These are phyloP conservation scores for Campoplex nolae DNA, from an alignment of 2,888 invertebrate genomes.

Conservation along the genomic window DNA sequence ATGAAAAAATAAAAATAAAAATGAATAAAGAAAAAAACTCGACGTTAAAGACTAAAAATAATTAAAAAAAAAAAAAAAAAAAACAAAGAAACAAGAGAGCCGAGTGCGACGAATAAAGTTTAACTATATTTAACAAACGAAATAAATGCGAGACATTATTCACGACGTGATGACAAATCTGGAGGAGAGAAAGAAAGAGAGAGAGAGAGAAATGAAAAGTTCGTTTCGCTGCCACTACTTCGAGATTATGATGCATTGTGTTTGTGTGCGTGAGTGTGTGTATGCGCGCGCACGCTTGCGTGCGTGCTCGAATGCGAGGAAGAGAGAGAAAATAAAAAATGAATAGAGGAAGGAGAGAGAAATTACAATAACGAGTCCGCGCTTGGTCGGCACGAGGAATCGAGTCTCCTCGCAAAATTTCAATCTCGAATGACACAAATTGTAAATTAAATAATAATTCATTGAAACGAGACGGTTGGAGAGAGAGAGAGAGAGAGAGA, in stretches of 20 bases:
- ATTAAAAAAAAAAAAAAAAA: slow-evolving; percentile 35
- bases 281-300: not conserved
- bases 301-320: not conserved
- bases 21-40: not conserved
- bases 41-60: slow-evolving; percentile 3
- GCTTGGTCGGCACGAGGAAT: slow-evolving; percentile 16
- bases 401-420: slow-evolving; percentile 30
- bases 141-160: not conserved
- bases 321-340: not conserved
- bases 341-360: not conserved
- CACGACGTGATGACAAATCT: not conserved
- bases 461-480: not conserved
- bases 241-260: not conserved
- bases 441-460: slow-evolving; percentile 40
- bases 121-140: too few relatives aligned
- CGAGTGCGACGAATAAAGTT: slow-evolving; percentile 51
- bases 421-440: slow-evolving; percentile 29
- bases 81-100: slow-evolving; percentile 34
- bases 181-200: not conserved
- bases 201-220: slow-evolving; percentile 7
- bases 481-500: not conserved
- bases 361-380: slow-evolving; percentile 6
- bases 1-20: not conserved
- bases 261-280: not conserved
- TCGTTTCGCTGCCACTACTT: slow-evolving; percentile 2